Base-by-base conservation (phyloP, 2,888 invertebrate species). In the Brenthis ino region DNA sequence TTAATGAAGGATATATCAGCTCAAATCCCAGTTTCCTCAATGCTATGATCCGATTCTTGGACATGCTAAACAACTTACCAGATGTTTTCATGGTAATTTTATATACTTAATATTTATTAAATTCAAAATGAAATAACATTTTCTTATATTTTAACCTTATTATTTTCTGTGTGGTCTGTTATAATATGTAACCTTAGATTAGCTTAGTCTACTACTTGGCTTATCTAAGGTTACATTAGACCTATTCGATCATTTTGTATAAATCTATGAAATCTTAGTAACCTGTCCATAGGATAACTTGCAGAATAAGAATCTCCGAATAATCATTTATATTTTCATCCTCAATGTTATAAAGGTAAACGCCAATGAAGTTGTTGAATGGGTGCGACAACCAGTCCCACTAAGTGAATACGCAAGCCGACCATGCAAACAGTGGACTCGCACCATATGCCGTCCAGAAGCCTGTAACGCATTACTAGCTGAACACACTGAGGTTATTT, bases 1-100 rank as follows among this genome's bases (percentile, higher is more conserved):
- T 95, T 57, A 95, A 96, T 78, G 94, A 95, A 3, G 95, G 95
- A 94, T 95, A 95, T 76, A 65, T 92, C 0, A 20, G 68, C 1
- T 71, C 74, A 2, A 85, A 91, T 66, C 87, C 89, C 8, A 89
- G 91, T 24, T 82, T 94, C 50, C 84, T 87, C 11, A 81, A 85
- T 0, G 95, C 94, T 2, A 91, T 94, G 28, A 79, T 82, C 11
- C 87, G 92, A 77, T 95, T 95, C 79, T 74, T 95, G 68, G 90
- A 94, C 58, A 85, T 94, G 75, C 77, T 95, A 65, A 92, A 89
- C 73, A 83, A 79, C 1, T 78, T 94, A 16, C 79, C 89, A 6
- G 95, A 95, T 76, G 94, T 94, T 1, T 95, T 94, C 75, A 85
- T 95, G 79, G 94, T 95, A 28, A 77, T 28, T 48, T 51, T 57